These are phyloP conservation scores for Panulirus ornatus DNA, from an alignment of 1,140 invertebrate species.

Conservation along the genomic window DNA sequence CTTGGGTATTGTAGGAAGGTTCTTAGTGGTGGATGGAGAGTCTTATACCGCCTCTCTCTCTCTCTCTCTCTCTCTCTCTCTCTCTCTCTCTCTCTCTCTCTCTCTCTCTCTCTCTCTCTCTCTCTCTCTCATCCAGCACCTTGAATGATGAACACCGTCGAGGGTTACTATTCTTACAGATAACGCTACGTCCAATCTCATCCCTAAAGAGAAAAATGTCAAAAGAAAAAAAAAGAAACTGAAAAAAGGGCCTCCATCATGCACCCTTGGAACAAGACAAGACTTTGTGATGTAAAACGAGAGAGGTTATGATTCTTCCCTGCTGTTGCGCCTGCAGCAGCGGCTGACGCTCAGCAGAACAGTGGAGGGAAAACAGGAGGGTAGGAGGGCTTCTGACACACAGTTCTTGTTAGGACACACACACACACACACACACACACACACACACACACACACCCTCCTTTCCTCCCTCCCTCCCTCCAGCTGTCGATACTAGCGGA, in stretches of 20 bases:
- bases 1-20: not conserved
- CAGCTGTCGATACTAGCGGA: not conserved
- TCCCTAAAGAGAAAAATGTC: not conserved
- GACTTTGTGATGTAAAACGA: not conserved
- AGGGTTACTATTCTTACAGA: no score
- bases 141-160: not conserved
- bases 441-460: not conserved
- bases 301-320: not conserved
- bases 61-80: not conserved
- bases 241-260: not conserved
- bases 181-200: not conserved
- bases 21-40: not conserved
- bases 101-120: slow-evolving; percentile 17
- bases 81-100: not conserved
- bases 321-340: no score
- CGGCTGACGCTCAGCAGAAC: no score
- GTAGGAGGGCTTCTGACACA: not conserved
- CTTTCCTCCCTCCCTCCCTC: not conserved
- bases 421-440: not conserved
- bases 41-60: not conserved
- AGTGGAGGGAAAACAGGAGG: not conserved
- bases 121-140: not conserved
- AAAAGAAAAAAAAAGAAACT: not conserved
- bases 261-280: not conserved
- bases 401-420: not conserved